Base-by-base conservation (phyloP, 2,888 invertebrate genomes). In the Troilus luridus region DNA sequence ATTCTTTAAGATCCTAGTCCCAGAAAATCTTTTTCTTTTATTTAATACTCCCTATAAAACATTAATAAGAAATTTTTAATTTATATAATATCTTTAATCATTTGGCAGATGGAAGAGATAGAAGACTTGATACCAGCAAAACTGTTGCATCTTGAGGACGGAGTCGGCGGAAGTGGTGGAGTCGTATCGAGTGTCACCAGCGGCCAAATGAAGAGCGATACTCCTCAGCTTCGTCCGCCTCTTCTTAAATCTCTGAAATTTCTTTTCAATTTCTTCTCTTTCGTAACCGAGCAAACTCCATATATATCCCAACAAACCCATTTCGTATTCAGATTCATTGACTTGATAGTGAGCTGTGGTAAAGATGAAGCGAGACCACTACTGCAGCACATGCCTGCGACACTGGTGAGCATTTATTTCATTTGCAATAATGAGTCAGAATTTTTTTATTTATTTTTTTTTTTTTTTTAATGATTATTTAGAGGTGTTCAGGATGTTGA, bases 231-330 rank as follows among this genome's bases (percentile, higher is more conserved):
- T 59, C 95, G 95, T 93, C 97, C 97, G 93, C 96, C 97, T 0
- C 94, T 97, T 17, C 95, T 95, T 91, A 95, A 95, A 0, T 95
- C 97, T 24, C 94, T 97, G 54, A 96, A 96, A 92, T 95, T 96
- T 92, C 94, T 97, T n/a, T 96, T 96, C 93, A 95, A 95, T 91
- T 96, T 96, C 60, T 97, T 97, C 93, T 95, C 96, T 59, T 96
- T 96, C 93, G 95, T 97, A 90, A 96, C 96, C 81, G 96, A 95
- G 3, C 95, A 96, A 93, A 96, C 97, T 91, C 97, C 97, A n/a
- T 96, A 97, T 93, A 95, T 98, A 0, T 97, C 97, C 0, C 97
- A 97, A 90, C 97, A 97, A 94, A 97, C 97, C 0, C 96, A 97
- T 93, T 98, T 98, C 93, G 97, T 97, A 91, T 96, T 97, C 93